Evolutionary conservation across 30 jellyfish, hydroid and myxozoan species (phyloP), one percentile per base, ranked within the genome.

Genomic region (Mastigias papua): DNA sequence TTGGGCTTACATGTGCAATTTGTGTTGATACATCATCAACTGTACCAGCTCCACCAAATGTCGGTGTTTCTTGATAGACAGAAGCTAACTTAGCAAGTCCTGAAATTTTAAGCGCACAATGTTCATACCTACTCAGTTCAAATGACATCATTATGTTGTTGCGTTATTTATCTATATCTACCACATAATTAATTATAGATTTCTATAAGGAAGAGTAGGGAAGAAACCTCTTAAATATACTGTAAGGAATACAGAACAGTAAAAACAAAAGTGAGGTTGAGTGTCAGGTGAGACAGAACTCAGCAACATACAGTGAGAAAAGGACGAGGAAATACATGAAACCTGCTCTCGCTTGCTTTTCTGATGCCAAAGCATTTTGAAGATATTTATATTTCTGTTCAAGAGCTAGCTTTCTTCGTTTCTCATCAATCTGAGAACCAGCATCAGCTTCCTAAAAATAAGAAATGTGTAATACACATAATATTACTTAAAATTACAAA

Each of bases 11-110:
- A 73, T 95, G 98, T 20, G 83, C 88, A 0, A 95, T 86, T 64
- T 95, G 97, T 27, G 77, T 27, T 1, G 94, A 72, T 22, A 95
- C 97, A 69, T 90, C 97, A 28, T 90, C 94, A 31, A 85, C 93
- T 0, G 93, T 76, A n/a, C 74, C 87, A 23, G 91, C 80, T 19
- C 90, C 97, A 22, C 96, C 88, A 73, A 89, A 95, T 21, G 67
- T 95, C 37, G 99, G 99, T 25, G 99, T 95, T n/a, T 89, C 99
- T 62, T 87, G 95, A 48, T 95, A 95, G 20, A 95, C 99, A n/a
- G 99, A 95, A 2, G 80, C 87, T 65, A 95, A 87, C n/a, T 90
- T 91, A 17, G 80, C 89, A 27, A 95, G 90, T 34, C 99, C 99
- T 95, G 49, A 6, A 66, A 69, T 21, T 46, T 46, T 46, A 46